Conservation (phyloP, 2,113 vertebrate species). For the Rhabdornis inornatus region DNA sequence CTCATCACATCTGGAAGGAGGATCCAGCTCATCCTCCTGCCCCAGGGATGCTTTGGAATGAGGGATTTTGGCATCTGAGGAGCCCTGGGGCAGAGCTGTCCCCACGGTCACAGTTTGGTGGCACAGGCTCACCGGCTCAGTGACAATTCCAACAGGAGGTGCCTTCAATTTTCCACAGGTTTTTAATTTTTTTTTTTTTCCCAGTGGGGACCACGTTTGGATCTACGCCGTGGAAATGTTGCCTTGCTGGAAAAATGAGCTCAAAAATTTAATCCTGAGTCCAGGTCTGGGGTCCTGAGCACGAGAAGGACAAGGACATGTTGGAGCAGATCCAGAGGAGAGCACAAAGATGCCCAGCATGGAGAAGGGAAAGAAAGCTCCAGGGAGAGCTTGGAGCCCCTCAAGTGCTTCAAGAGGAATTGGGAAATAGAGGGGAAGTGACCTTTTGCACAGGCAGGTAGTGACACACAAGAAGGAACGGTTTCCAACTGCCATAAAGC, state of each 20-base stretch:
- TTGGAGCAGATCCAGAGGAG: not conserved
- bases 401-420: not conserved
- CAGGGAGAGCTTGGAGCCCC: not conserved
- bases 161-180: not conserved
- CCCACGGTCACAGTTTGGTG: fast-evolving
- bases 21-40: not conserved
- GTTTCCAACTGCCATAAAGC: not conserved
- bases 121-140: fast-evolving
- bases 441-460: not conserved
- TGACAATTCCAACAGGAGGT: not conserved
- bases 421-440: not conserved
- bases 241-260: not conserved
- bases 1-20: not conserved
- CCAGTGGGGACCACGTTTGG: fast-evolving
- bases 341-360: not conserved
- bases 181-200: not conserved
- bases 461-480: not conserved
- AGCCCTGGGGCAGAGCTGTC: not conserved
- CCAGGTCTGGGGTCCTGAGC: not conserved
- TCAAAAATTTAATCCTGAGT: not conserved
- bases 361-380: not conserved
- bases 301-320: fast-evolving
- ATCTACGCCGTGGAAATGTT: not conserved
- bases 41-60: not conserved
- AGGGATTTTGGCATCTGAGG: not conserved